Evolutionary conservation across 2,113 vertebrate species (phyloP).

Genomic region (Tyrannus savana): DNA sequence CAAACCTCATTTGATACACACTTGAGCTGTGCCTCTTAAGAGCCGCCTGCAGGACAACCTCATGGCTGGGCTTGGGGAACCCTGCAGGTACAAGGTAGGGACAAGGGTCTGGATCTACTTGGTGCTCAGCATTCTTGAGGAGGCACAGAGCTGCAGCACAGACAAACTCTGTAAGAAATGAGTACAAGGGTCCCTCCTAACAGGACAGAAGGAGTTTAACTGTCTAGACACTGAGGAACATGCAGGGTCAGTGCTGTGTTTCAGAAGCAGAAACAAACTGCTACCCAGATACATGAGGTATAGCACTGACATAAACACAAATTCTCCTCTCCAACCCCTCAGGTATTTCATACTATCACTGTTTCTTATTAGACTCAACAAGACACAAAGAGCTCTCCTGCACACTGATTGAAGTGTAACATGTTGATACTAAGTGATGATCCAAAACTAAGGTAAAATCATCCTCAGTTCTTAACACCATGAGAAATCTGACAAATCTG

Average conservation of each 20-base stretch:
- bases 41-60: neutral
- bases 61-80: neutral
- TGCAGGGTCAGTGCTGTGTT: neutral
- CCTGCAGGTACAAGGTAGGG: neutral
- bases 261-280: neutral
- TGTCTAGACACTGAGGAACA: neutral
- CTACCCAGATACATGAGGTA: neutral
- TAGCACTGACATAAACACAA: neutral
- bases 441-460: constrained; percentile 22
- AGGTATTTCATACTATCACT: neutral
- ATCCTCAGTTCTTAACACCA: neutral
- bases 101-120: neutral
- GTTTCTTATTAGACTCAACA: neutral
- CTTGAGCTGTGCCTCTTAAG: neutral
- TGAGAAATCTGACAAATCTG: neutral
- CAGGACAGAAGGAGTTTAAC: neutral
- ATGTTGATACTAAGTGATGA: neutral
- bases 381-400: neutral
- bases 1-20: neutral
- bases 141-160: neutral
- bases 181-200: neutral
- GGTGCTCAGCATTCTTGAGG: neutral
- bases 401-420: neutral
- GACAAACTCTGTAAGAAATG: neutral
- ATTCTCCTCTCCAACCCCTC: neutral